These are phyloP conservation scores for Edolisoma coerulescens DNA, from an alignment of 2,113 vertebrate species.

Conservation along the genomic window DNA sequence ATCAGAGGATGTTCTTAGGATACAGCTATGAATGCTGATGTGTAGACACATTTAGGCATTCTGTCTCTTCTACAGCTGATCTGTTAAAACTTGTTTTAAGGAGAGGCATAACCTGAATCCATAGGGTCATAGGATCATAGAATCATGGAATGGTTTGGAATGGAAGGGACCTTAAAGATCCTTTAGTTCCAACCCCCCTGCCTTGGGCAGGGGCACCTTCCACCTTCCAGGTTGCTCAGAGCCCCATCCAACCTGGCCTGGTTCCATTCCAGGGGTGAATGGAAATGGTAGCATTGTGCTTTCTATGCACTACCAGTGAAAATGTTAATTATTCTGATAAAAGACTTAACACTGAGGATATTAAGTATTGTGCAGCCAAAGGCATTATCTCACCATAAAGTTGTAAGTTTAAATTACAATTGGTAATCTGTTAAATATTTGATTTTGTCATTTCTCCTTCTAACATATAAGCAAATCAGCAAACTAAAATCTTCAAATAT, in stretches of 20 bases:
- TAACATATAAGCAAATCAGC: neutral
- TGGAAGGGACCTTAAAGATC: neutral
- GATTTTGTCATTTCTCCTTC: neutral
- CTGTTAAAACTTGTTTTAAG: neutral
- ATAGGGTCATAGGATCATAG: neutral
- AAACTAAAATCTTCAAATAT: neutral
- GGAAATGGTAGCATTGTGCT: neutral
- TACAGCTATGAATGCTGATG: neutral
- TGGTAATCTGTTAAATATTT: neutral
- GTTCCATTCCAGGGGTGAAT: neutral
- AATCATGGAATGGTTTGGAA: neutral
- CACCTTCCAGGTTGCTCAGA: neutral
- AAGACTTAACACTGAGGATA: neutral
- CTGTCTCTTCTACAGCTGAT: neutral
- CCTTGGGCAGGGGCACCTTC: neutral
- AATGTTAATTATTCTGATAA: neutral
- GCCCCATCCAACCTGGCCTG: neutral
- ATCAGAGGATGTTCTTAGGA: neutral
- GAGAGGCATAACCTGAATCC: neutral
- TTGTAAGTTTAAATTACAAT: neutral
- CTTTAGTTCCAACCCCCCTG: neutral
- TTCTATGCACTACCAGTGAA: neutral
- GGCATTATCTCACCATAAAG: neutral
- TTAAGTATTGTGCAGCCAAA: neutral
- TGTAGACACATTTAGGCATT: neutral